Percentiles rank a stretch among this genome's conserved stretches.
These are phyloP conservation scores for Euschistus heros DNA, from an alignment of 1,140 invertebrate species.

Conservation along the genomic window DNA sequence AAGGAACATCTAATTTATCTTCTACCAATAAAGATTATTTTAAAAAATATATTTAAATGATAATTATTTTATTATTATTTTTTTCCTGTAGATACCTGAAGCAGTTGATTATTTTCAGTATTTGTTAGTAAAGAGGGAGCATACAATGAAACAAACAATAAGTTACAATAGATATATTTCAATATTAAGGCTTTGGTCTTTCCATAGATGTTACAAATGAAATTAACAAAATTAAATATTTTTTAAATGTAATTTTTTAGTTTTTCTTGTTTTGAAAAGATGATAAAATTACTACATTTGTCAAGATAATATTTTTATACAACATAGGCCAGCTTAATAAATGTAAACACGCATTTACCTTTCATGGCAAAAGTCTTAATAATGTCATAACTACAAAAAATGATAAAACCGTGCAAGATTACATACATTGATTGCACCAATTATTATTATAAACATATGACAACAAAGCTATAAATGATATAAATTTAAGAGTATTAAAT, in stretches of 20 bases:
- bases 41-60: too few species aligned
- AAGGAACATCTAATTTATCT: too few species aligned
- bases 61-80: too few species aligned
- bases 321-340: conserved; percentile 26
- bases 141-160: conserved; percentile 18
- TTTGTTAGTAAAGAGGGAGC: not conserved
- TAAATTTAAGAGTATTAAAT: too few species aligned
- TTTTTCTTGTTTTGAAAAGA: conserved; percentile 25
- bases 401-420: conserved; percentile 10
- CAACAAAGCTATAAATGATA: too few species aligned
- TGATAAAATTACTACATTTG: conserved; percentile 25
- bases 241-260: conserved; percentile 14
- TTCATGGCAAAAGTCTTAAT: conserved; percentile 8
- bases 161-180: conserved; percentile 32
- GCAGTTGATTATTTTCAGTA: too few species aligned
- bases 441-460: not conserved
- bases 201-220: conserved; percentile 29
- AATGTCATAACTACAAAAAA: conserved; percentile 9
- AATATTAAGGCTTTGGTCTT: conserved; percentile 32
- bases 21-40: too few species aligned
- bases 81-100: too few species aligned
- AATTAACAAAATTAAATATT: conserved; percentile 10
- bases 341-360: conserved; percentile 23
- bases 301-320: conserved; percentile 20
- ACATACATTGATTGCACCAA: conserved; percentile 16